Conservation (phyloP, 2,113 vertebrate species). For the Brachirus orientalis region DNA sequence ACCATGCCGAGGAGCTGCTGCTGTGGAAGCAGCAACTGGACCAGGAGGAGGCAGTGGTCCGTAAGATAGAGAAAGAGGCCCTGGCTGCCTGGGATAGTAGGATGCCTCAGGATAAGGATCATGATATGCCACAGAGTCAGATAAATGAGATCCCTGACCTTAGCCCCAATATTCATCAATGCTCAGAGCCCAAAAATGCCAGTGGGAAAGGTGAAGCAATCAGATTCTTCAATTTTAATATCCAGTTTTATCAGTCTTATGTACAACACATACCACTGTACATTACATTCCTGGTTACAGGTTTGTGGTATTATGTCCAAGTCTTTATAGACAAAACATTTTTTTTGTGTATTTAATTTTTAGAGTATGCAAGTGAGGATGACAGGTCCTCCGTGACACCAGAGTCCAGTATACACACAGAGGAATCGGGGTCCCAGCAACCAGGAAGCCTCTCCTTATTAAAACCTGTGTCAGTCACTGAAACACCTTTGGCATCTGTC, state of each 20-base stretch:
- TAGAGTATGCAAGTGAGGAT: conserved; percentile 83
- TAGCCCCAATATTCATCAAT: conserved; percentile 34
- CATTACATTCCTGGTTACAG: too few relatives aligned
- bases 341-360: background rate
- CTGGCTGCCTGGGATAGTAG: conserved; percentile 91
- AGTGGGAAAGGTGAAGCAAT: conserved; percentile 67
- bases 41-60: conserved; percentile 91
- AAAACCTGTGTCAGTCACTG: conserved; percentile 68
- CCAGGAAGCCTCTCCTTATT: conserved; percentile 72
- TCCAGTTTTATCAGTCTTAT: background rate
- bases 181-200: conserved; percentile 46
- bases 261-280: background rate
- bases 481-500: conserved; percentile 61
- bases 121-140: conserved; percentile 17
- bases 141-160: conserved; percentile 43
- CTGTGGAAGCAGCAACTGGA: conserved; percentile 93
- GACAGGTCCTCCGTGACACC: conserved; percentile 79
- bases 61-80: conserved; percentile 91
- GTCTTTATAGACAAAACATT: background rate
- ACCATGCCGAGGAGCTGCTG: conserved; percentile 91
- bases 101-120: conserved; percentile 28
- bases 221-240: background rate
- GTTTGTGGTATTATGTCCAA: background rate
- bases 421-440: conserved; percentile 81
- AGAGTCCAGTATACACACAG: conserved; percentile 83